Percentiles rank a stretch among this genome's conserved stretches.
Conservation (phyloP, 1,140 invertebrate species). For the Drosophila kohkoa region DNA sequence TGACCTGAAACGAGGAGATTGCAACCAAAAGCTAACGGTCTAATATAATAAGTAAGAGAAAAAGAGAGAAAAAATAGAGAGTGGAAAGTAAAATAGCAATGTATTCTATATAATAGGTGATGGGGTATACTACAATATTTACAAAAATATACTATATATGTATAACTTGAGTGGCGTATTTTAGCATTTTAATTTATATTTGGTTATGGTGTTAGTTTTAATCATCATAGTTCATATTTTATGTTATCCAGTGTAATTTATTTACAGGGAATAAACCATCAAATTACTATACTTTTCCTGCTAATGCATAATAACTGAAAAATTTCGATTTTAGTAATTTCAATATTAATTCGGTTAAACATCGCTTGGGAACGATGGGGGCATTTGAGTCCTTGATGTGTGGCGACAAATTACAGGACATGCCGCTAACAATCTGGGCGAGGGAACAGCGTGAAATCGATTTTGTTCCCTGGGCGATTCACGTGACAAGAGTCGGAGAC, state of each 20-base stretch:
- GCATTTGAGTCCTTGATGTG: slow-evolving; percentile 53
- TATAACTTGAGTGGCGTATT: slow-evolving; percentile 18
- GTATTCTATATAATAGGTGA: slow-evolving; percentile 19
- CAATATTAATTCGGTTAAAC: slow-evolving; percentile 10
- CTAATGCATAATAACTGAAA: not conserved
- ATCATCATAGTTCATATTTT: slow-evolving; percentile 7
- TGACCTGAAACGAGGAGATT: slow-evolving; percentile 41
- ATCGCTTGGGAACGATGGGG: not conserved
- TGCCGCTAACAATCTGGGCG: slow-evolving; percentile 47
- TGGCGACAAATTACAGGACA: slow-evolving; percentile 73
- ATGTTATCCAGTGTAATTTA: slow-evolving; percentile 28
- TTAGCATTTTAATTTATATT: slow-evolving; percentile 17
- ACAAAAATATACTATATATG: not conserved
- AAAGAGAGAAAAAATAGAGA: not conserved
- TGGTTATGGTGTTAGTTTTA: slow-evolving; percentile 18
- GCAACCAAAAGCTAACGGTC: slow-evolving; percentile 33
- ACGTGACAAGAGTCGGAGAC: slow-evolving; percentile 32
- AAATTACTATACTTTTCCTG: not conserved
- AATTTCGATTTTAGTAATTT: slow-evolving; percentile 5
- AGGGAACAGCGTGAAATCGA: slow-evolving; percentile 59
- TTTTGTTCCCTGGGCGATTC: slow-evolving; percentile 65
- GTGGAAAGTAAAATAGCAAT: slow-evolving; percentile 2
- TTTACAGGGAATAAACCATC: slow-evolving; percentile 35
- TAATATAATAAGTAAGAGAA: slow-evolving; percentile 15
- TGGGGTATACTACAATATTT: slow-evolving; percentile 23